Conservation (phyloP, 2,113 vertebrate genomes). For the Panthera uncia region DNA sequence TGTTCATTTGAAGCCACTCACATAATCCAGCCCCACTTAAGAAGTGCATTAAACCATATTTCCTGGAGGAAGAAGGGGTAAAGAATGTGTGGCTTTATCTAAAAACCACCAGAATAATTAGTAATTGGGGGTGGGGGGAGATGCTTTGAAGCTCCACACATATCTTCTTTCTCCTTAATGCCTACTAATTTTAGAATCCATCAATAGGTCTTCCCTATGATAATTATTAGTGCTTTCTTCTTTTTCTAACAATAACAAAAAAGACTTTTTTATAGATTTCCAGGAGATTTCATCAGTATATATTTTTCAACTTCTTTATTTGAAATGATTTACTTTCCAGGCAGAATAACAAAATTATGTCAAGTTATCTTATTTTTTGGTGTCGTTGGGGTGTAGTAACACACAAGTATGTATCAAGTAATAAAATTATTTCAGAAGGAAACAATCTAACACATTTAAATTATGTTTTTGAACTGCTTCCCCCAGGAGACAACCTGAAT, state of each 20-base stretch:
- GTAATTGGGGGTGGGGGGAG: neutral
- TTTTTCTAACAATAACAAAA: neutral
- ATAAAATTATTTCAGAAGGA: neutral
- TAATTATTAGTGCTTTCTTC: neutral
- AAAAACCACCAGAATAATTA: neutral
- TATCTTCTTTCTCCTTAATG: neutral
- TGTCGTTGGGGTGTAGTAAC: neutral
- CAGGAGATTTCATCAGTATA: neutral
- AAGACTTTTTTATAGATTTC: neutral
- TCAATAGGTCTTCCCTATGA: neutral
- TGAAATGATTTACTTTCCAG: neutral
- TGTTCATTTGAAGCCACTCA: neutral
- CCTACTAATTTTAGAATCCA: neutral
- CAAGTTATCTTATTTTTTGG: neutral
- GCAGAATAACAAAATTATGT: neutral
- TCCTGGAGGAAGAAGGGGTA: fast-evolving
- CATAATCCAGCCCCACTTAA: neutral
- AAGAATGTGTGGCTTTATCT: neutral
- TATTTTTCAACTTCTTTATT: neutral
- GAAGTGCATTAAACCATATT: neutral
- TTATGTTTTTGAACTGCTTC: neutral
- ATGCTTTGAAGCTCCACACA: neutral
- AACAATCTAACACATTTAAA: neutral
- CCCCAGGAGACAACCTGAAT: neutral
- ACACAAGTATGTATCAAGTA: neutral